These are phyloP conservation scores for Linhomoeus sp. DNA, from an alignment of 2,888 invertebrate species.

Conservation along the genomic window DNA sequence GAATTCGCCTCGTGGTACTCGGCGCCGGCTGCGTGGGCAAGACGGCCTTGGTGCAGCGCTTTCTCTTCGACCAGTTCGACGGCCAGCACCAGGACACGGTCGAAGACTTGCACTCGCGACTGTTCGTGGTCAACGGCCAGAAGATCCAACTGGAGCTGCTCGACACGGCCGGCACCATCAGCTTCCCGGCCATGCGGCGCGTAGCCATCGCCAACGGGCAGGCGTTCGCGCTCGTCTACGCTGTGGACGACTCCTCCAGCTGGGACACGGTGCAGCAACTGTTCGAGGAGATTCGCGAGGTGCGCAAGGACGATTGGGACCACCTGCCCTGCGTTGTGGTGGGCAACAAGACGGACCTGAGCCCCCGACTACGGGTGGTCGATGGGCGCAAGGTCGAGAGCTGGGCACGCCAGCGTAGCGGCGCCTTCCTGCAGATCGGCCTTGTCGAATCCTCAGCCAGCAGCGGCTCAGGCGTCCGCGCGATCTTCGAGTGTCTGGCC, in stretches of 20 bases:
- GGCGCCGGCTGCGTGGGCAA: conserved; percentile 71
- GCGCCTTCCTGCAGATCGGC: too few relatives aligned
- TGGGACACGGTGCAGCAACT: conserved; percentile 48
- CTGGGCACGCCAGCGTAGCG: too few relatives aligned
- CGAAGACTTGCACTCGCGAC: conserved; percentile 61
- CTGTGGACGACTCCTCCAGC: conserved; percentile 55
- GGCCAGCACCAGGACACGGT: conserved; percentile 75
- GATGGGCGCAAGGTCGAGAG: too few relatives aligned
- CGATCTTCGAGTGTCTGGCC: too few relatives aligned
- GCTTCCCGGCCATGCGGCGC: conserved; percentile 89
- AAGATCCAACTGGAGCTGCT: conserved; percentile 59
- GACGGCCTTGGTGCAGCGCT: conserved; percentile 71
- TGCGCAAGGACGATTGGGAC: conserved; percentile 41
- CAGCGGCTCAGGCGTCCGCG: too few relatives aligned
- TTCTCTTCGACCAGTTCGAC: conserved; percentile 64
- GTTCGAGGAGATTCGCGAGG: conserved; percentile 50
- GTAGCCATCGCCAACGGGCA: conserved; percentile 74
- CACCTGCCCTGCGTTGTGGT: background rate
- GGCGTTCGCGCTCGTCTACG: conserved; percentile 79
- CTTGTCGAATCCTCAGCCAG: too few relatives aligned
- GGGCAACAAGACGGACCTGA: too few relatives aligned
- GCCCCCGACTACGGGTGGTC: too few relatives aligned
- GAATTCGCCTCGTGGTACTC: conserved; percentile 49
- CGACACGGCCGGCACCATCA: conserved; percentile 54
- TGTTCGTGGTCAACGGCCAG: conserved; percentile 3